Percentiles rank a stretch among this genome's conserved stretches.
phyloP scores from a whole-genome alignment of 2,113 vertebrate genomes.

The Vanacampus margaritifer region DNA sequence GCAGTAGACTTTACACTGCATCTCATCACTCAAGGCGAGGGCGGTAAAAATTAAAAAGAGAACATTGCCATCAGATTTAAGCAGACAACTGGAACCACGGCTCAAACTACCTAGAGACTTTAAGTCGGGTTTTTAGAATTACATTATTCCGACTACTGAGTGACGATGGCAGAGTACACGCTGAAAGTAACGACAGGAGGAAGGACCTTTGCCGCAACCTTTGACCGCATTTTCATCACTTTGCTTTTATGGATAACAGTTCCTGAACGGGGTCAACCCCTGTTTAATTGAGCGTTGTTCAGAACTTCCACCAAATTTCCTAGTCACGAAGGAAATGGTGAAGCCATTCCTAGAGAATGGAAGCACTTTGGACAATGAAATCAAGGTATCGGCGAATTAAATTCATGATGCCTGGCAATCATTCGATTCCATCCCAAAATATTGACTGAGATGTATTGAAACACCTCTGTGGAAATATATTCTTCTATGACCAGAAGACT shows the following conservation, averaged over 20 bases:
- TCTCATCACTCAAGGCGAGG: too few relatives aligned
- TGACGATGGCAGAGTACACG: constrained; percentile 53
- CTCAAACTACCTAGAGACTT: too few relatives aligned
- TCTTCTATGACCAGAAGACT: constrained; percentile 72
- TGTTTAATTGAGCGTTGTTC: constrained; percentile 79
- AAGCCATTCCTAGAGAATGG: constrained; percentile 71
- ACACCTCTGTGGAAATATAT: constrained; percentile 67
- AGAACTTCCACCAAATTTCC: constrained; percentile 79
- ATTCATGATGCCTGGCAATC: not conserved
- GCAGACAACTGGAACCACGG: too few relatives aligned
- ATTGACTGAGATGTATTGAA: too few relatives aligned
- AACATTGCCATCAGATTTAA: too few relatives aligned
- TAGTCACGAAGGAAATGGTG: constrained; percentile 84
- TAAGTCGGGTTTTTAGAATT: too few relatives aligned
- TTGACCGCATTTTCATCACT: constrained; percentile 51
- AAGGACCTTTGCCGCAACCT: constrained; percentile 38
- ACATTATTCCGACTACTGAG: not conserved
- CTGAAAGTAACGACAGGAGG: constrained; percentile 55
- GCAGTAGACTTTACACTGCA: too few relatives aligned
- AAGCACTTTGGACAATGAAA: constrained; percentile 76
- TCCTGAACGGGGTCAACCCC: constrained; percentile 85
- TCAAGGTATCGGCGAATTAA: constrained; percentile 70
- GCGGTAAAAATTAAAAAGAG: too few relatives aligned
- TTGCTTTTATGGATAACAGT: constrained; percentile 86
- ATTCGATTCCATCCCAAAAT: not conserved